Evolutionary conservation across 2,888 invertebrate species (phyloP).

Genomic region (Phortica magna): DNA sequence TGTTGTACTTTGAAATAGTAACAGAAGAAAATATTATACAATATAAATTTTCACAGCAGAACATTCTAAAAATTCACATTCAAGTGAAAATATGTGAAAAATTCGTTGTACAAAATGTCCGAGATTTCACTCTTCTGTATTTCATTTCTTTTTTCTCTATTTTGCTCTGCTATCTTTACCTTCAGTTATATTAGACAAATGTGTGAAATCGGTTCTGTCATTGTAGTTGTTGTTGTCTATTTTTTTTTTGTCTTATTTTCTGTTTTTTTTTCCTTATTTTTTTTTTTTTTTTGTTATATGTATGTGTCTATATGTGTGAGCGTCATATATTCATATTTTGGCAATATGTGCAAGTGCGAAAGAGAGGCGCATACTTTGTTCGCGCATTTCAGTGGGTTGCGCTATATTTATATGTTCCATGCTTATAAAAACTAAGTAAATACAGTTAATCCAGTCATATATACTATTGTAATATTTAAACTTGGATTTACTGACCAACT

Average conservation of each 20-base stretch:
- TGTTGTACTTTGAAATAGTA: constrained; percentile 67
- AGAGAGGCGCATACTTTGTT: no score
- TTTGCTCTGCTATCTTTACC: constrained; percentile 51
- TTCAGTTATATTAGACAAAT: constrained; percentile 62
- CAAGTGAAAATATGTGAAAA: constrained; percentile 73
- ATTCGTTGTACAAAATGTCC: constrained; percentile 71
- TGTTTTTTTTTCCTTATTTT: constrained; percentile 41
- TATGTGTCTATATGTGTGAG: constrained; percentile 27
- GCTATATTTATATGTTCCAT: neutral
- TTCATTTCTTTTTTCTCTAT: constrained; percentile 49
- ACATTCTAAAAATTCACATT: constrained; percentile 74
- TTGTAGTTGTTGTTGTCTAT: constrained; percentile 47
- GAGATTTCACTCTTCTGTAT: constrained; percentile 65
- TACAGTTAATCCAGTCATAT: neutral
- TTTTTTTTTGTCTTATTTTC: constrained; percentile 45
- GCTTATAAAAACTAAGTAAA: neutral
- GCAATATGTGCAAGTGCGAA: constrained; percentile 34
- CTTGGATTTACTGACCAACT: no score
- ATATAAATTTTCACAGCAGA: constrained; percentile 71
- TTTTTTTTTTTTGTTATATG: constrained; percentile 38
- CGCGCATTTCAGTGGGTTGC: no score
- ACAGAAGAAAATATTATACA: constrained; percentile 64
- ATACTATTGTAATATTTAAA: neutral
- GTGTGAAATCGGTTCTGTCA: constrained; percentile 52
- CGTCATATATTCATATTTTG: constrained; percentile 26